A percentile compares a stretch with the other conserved stretches of the same genome.
Evolutionary conservation across 2,797 vertebrate genomes (phyloP).

Genomic region (Smutsia temminckii): DNA sequence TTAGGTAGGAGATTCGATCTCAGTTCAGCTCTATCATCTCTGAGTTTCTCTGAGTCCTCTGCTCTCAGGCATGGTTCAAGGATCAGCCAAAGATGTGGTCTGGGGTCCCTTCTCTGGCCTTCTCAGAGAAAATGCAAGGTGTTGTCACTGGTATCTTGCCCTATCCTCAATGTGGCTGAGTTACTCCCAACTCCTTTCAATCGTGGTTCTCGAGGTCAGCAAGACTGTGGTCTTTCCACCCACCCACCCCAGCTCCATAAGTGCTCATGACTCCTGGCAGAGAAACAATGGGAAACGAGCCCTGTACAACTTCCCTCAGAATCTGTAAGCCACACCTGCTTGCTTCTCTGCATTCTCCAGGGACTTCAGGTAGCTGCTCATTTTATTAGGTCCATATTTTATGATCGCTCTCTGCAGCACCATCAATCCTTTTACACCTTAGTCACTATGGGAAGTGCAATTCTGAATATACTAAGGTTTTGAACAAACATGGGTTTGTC

Average conservation of each 20-base stretch:
- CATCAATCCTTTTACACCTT: background rate
- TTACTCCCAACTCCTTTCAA: background rate
- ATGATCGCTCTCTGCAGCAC: background rate
- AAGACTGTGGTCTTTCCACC: background rate
- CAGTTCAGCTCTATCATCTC: background rate
- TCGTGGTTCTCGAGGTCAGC: background rate
- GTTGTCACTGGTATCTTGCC: too few relatives aligned
- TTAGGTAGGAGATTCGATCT: background rate
- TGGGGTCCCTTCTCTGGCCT: background rate
- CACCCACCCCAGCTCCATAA: accelerated
- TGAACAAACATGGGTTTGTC: background rate
- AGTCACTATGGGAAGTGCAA: background rate
- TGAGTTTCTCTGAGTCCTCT: background rate
- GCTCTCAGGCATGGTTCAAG: background rate
- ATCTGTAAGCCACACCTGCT: background rate
- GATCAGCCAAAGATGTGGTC: background rate
- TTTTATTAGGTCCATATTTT: background rate
- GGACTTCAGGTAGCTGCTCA: background rate
- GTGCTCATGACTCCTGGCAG: accelerated
- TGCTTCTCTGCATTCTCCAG: background rate
- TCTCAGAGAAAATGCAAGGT: background rate
- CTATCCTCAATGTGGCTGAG: background rate
- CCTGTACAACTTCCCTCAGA: accelerated
- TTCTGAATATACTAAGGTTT: background rate
- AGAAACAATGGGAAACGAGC: background rate